Conservation (phyloP, 37 sponge, comb jelly and placozoan species). For the Halisarca cf. caerulea region DNA sequence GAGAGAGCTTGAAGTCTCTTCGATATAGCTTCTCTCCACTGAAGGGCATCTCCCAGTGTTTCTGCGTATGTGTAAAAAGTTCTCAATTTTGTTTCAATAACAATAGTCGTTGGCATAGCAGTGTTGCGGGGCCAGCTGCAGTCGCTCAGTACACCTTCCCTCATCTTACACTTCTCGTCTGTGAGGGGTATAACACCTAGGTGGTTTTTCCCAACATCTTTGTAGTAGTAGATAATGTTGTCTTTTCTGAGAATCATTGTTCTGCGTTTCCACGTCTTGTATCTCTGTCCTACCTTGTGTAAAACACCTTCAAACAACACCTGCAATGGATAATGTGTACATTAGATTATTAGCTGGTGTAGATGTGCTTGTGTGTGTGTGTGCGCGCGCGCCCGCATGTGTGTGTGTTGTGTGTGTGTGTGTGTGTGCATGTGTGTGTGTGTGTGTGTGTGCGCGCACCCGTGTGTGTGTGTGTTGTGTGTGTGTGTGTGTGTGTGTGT, state of each 20-base stretch:
- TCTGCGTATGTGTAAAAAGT: slow-evolving; percentile 59
- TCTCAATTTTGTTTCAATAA: slow-evolving; percentile 40
- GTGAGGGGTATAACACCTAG: slow-evolving; percentile 59
- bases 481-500: too few relatives aligned
- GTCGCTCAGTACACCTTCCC: slow-evolving; percentile 40
- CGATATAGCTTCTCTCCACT: slow-evolving; percentile 50
- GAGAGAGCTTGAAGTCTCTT: not conserved
- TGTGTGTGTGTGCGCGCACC: not conserved
- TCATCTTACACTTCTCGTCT: slow-evolving; percentile 42
- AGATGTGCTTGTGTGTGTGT: not conserved
- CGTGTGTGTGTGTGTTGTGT: too few relatives aligned
- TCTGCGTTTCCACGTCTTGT: slow-evolving; percentile 76
- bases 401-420: slow-evolving; percentile 35
- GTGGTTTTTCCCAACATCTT: slow-evolving; percentile 46
- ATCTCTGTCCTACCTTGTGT: slow-evolving; percentile 60
- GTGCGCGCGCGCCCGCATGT: not conserved
- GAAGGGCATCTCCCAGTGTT: slow-evolving; percentile 42
- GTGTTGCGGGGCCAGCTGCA: slow-evolving; percentile 55
- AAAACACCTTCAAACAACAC: slow-evolving; percentile 17
- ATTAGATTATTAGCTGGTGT: too few relatives aligned
- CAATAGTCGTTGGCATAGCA: slow-evolving; percentile 36
- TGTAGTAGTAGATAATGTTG: slow-evolving; percentile 75
- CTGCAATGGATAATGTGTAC: not conserved
- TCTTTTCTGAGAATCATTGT: slow-evolving; percentile 60
- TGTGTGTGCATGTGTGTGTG: not conserved